Evolutionary conservation across 2,888 invertebrate species (phyloP).

Genomic region (Caenorhabditis angaria): DNA sequence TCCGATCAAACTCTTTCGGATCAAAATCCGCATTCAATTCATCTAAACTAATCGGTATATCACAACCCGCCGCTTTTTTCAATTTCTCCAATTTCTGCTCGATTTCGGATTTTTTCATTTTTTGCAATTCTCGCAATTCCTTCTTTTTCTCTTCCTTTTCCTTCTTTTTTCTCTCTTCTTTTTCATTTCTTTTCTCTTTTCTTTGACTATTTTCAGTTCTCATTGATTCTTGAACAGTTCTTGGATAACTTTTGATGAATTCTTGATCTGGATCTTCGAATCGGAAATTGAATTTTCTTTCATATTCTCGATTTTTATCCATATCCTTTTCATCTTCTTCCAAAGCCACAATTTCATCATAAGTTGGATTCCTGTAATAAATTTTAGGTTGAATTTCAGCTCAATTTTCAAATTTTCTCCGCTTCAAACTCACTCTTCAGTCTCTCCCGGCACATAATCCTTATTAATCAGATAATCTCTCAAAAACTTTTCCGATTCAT

Average conservation of each 20-base stretch:
- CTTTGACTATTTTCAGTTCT: constrained; percentile 75
- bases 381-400: not conserved
- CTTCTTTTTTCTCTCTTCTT: constrained; percentile 70
- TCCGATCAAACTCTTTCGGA: constrained; percentile 67
- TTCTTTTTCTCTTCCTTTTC: constrained; percentile 85
- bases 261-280: constrained; percentile 95
- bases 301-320: constrained; percentile 87
- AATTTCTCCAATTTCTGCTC: constrained; percentile 86
- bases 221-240: constrained; percentile 85
- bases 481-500: constrained; percentile 86
- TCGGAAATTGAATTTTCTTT: constrained; percentile 92
- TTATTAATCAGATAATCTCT: constrained; percentile 91
- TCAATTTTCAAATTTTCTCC: not conserved
- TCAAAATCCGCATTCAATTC: constrained; percentile 80
- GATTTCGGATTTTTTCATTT: constrained; percentile 84
- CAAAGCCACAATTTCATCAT: constrained; percentile 80
- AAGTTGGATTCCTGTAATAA: constrained; percentile 72
- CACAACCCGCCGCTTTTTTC: constrained; percentile 84
- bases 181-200: constrained; percentile 80
- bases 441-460: constrained; percentile 75
- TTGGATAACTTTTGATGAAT: constrained; percentile 87
- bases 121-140: constrained; percentile 82
- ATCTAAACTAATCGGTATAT: constrained; percentile 80
- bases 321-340: constrained; percentile 82
- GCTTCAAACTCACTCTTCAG: constrained; percentile 31